Evolutionary conservation across 1,140 invertebrate species (phyloP), one percentile per base, ranked within the genome.

Genomic region (Helicoverpa armigera): DNA sequence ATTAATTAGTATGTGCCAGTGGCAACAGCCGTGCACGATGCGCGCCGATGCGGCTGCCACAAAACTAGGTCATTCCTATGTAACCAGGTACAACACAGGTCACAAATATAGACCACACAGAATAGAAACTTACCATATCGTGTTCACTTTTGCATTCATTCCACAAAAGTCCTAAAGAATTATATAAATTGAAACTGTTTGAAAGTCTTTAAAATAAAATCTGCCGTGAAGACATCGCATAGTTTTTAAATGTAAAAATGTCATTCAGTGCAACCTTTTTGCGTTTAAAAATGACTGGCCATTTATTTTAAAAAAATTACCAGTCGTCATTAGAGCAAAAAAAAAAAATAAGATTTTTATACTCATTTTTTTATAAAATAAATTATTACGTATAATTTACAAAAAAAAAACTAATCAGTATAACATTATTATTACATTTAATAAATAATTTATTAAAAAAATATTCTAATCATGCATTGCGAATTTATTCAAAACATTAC

Each of bases 1-100:
- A n/a, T 67, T 67, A 77, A 77, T 77, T 77, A 65, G 61, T 67
- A 54, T 29, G 60, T 77, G 60, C 75, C 61, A 54, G 61, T 61
- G 56, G 75, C 60, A 77, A 65, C 61, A 16, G 61, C 75, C 48
- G 60, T 29, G 35, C 70, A 58, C 72, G 54, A 75, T 60, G 75
- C 75, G 60, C 50, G 63, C 67, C 75, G 60, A 77, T 77, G 75
- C 75, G 60, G 75, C 75, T 53, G 60, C 50, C 18, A 29, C 16
- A 5, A 67, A 77, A 77, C 75, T 77, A 77, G 75, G 75, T 77
- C 61, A 77, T 18, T 67, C 75, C 75, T 77, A 77, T 77, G 75
- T 53, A 77, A 67, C 60, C 61, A 54, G 75, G 60, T 76, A 51
- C 3, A 23, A n/a, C n/a, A 65, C 16, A 65, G 43, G 60, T 53